Conservation (phyloP, 2,113 vertebrate species). For the Andinoacara biseriatus region DNA sequence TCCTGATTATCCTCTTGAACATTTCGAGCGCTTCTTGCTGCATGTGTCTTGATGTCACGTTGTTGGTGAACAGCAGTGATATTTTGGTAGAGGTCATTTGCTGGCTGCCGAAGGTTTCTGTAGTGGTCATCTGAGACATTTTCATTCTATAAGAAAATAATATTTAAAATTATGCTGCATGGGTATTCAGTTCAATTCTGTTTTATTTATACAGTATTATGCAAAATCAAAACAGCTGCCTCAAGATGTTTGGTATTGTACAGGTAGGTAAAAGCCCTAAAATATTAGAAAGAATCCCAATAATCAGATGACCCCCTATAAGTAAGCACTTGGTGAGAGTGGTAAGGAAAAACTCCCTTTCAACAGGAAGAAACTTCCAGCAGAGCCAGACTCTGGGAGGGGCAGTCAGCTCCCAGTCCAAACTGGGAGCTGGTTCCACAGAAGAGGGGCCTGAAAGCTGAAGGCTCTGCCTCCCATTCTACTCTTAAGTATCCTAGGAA, state of each 20-base stretch:
- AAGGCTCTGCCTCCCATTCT: too few relatives aligned
- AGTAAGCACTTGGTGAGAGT: too few relatives aligned
- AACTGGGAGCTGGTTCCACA: too few relatives aligned
- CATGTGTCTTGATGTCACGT: not conserved
- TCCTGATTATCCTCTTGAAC: not conserved
- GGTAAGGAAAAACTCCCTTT: too few relatives aligned
- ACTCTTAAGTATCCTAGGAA: too few relatives aligned
- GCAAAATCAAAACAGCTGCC: not conserved
- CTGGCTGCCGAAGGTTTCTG: not conserved
- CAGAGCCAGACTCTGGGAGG: too few relatives aligned
- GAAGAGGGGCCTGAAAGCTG: too few relatives aligned
- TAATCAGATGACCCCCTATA: too few relatives aligned
- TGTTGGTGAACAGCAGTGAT: not conserved
- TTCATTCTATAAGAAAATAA: not conserved
- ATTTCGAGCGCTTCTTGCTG: fast-evolving
- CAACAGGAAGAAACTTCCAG: too few relatives aligned
- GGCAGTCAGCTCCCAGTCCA: too few relatives aligned
- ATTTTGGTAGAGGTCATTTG: constrained; percentile 22
- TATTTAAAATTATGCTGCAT: not conserved
- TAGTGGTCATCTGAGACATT: not conserved
- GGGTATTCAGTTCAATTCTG: not conserved
- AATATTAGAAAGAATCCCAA: too few relatives aligned
- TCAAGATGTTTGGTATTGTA: not conserved
- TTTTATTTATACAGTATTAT: not conserved
- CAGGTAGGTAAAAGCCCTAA: too few relatives aligned